These are phyloP conservation scores for Rhodinocichla rosea DNA, from an alignment of 2,113 vertebrate species.

Conservation along the genomic window DNA sequence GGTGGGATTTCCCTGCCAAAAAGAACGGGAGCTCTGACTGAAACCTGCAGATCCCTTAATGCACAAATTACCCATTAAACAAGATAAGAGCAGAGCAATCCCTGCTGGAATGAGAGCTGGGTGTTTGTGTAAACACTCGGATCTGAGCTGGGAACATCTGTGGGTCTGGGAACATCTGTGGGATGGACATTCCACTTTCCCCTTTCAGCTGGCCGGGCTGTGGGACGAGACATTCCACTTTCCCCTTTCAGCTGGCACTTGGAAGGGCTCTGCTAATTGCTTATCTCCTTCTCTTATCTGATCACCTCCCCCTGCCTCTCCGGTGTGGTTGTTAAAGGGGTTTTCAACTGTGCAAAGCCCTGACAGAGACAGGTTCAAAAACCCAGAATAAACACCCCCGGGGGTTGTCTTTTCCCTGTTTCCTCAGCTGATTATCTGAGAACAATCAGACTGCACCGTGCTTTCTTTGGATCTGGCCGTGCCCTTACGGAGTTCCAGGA, in stretches of 20 bases:
- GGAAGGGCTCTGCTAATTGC: background rate
- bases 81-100: slow-evolving; percentile 15
- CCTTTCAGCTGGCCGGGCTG: background rate
- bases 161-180: background rate
- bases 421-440: slow-evolving; percentile 55
- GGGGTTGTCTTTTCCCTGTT: slow-evolving; percentile 50
- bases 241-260: background rate
- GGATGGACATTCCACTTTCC: background rate
- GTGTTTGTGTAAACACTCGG: background rate
- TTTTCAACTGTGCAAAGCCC: slow-evolving; percentile 31
- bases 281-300: slow-evolving; percentile 25
- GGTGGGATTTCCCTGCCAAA: slow-evolving; percentile 36
- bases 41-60: slow-evolving; percentile 29
- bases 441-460: slow-evolving; percentile 26
- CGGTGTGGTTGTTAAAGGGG: background rate
- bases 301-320: background rate
- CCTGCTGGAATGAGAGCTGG: background rate
- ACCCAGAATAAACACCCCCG: slow-evolving; percentile 6
- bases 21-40: slow-evolving; percentile 41
- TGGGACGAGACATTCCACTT: background rate
- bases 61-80: slow-evolving; percentile 59
- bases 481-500: background rate
- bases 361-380: background rate
- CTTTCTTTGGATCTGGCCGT: slow-evolving; percentile 44
- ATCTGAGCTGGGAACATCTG: background rate